A percentile compares a stretch with the other conserved stretches of the same genome.
These are phyloP conservation scores for Disparrhopalites patrizii DNA, from an alignment of 2,888 invertebrate genomes.

Conservation along the genomic window DNA sequence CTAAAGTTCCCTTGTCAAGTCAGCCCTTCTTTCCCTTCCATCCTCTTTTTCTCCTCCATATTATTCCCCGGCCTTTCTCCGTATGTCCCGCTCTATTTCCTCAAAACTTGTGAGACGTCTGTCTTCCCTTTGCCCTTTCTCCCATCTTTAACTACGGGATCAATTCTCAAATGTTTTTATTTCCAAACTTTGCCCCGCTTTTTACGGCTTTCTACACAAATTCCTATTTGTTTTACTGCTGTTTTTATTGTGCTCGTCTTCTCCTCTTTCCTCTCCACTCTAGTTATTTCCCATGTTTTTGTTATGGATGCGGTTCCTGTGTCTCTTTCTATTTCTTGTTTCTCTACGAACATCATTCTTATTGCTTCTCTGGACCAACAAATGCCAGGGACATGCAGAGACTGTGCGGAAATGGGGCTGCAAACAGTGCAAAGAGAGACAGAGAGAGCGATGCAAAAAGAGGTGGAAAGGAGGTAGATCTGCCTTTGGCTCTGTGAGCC, in stretches of 20 bases:
- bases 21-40: neutral
- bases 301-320: no score
- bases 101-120: no score
- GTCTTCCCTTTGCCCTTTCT: no score
- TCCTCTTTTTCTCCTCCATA: neutral
- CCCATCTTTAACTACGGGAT: slow-evolving; percentile 16
- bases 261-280: neutral
- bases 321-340: no score
- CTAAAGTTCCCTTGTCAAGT: neutral
- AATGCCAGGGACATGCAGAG: no score
- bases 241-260: neutral
- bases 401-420: neutral
- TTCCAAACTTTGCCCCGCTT: neutral
- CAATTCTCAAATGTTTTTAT: slow-evolving; percentile 2
- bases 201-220: slow-evolving; percentile 1
- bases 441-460: neutral
- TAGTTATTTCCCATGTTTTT: neutral
- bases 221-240: slow-evolving; percentile 9
- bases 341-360: no score
- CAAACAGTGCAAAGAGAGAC: neutral
- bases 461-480: no score
- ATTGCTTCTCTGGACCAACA: no score
- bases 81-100: no score
- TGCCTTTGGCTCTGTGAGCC: no score
- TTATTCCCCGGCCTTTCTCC: no score